Conservation (phyloP, 1,140 invertebrate species). For the Heliconius hermathena region DNA sequence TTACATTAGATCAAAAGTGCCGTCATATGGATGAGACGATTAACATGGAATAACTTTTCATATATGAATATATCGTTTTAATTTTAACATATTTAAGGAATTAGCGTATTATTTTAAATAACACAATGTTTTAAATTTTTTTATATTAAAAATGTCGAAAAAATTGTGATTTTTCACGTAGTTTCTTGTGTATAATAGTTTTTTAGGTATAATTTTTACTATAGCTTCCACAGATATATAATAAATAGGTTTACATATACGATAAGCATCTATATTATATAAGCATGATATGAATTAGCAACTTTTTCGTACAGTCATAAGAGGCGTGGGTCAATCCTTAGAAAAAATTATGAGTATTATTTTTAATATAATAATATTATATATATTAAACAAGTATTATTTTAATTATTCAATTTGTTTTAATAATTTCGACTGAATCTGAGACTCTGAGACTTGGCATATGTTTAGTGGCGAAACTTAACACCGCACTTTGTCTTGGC, state of each 20-base stretch:
- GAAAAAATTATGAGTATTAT: not conserved
- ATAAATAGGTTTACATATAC: not conserved
- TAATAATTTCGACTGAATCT: too few relatives aligned
- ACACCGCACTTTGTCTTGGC: too few relatives aligned
- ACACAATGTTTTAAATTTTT: not conserved
- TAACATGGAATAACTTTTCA: not conserved
- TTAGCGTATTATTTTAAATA: not conserved
- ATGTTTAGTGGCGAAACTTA: too few relatives aligned
- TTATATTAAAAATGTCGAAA: not conserved
- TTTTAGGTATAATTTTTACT: not conserved
- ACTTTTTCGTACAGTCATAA: not conserved
- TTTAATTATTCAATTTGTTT: not conserved
- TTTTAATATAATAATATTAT: not conserved
- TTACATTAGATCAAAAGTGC: not conserved
- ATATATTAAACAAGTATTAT: not conserved
- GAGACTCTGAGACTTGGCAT: too few relatives aligned
- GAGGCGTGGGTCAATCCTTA: not conserved
- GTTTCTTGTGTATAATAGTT: not conserved
- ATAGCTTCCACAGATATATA: not conserved
- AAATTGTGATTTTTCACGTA: not conserved
- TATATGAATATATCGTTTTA: not conserved
- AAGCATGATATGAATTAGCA: not conserved
- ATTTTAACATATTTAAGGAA: too few relatives aligned
- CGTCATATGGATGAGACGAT: not conserved
- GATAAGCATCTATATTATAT: conserved; percentile 2